These are phyloP conservation scores for Oedothorax gibbosus DNA, from an alignment of 1,140 invertebrate genomes.

Conservation along the genomic window DNA sequence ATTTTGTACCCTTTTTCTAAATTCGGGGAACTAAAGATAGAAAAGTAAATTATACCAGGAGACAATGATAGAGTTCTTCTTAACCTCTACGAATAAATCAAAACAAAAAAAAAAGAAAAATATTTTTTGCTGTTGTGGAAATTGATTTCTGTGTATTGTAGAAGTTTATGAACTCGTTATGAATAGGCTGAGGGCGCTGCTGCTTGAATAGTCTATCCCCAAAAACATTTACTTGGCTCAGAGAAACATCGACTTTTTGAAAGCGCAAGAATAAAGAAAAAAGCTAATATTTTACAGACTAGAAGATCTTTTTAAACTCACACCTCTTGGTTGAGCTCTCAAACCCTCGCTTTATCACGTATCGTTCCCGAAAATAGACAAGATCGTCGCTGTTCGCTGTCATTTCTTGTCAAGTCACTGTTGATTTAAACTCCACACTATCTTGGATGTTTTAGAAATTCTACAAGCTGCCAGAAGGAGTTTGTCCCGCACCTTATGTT, in stretches of 20 bases:
- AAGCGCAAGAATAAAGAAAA: conserved; percentile 13
- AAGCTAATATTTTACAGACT: neutral
- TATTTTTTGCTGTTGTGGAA: too few relatives aligned
- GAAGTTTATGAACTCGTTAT: too few relatives aligned
- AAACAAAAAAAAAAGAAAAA: too few relatives aligned
- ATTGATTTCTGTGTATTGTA: too few relatives aligned
- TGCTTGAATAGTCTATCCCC: too few relatives aligned
- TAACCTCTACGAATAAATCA: too few relatives aligned
- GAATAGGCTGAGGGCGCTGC: too few relatives aligned
- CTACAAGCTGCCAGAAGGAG: neutral
- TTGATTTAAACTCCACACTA: conserved; percentile 23
- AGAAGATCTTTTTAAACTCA: neutral
- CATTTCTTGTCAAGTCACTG: conserved; percentile 42
- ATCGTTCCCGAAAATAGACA: conserved; percentile 36
- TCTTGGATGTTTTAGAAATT: neutral
- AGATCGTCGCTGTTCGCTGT: conserved; percentile 33
- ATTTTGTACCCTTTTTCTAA: too few relatives aligned
- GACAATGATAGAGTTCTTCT: too few relatives aligned
- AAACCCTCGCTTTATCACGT: conserved; percentile 43
- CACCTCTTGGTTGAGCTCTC: conserved; percentile 9
- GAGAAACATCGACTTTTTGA: conserved; percentile 19
- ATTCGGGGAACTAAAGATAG: too few relatives aligned
- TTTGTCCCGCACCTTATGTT: conserved; percentile 3
- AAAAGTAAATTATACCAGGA: too few relatives aligned
- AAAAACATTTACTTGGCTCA: conserved; percentile 15